A percentile compares a stretch with the other conserved stretches of the same genome.
Conservation (phyloP, 2,113 vertebrate genomes). For the Leucopsar rothschildi region DNA sequence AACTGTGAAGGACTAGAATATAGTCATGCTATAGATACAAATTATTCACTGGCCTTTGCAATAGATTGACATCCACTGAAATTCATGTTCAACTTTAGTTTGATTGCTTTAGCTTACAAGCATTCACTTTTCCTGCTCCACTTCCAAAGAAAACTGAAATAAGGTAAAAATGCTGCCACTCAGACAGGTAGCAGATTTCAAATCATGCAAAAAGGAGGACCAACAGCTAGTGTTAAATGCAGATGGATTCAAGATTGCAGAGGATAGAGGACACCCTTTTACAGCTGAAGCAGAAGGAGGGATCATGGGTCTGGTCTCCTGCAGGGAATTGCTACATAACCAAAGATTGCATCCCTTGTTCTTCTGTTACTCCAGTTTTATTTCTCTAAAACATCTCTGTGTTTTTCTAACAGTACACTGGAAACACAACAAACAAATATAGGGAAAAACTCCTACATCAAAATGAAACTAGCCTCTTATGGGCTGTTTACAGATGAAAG, state of each 20-base stretch:
- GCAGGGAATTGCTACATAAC: not conserved
- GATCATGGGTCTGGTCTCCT: not conserved
- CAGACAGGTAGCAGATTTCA: not conserved
- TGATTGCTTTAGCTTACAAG: not conserved
- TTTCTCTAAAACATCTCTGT: not conserved
- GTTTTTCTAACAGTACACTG: not conserved
- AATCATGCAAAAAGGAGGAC: not conserved
- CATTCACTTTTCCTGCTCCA: not conserved
- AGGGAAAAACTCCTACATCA: not conserved
- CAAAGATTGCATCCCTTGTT: not conserved
- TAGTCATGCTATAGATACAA: not conserved
- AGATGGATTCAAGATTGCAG: not conserved
- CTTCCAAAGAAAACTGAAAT: not conserved
- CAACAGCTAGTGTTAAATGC: not conserved
- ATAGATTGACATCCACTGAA: not conserved
- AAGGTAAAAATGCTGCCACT: not conserved
- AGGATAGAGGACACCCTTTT: not conserved
- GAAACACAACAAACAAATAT: no score
- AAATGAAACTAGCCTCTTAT: not conserved
- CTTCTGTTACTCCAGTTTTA: not conserved
- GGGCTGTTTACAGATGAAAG: not conserved
- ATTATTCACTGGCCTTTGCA: not conserved
- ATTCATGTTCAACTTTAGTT: not conserved
- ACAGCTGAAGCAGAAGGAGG: fast-evolving
- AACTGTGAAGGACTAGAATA: not conserved